Percentiles rank a stretch among this genome's conserved stretches.
Conservation (phyloP, 1,140 invertebrate species). For the Solen grandis region DNA sequence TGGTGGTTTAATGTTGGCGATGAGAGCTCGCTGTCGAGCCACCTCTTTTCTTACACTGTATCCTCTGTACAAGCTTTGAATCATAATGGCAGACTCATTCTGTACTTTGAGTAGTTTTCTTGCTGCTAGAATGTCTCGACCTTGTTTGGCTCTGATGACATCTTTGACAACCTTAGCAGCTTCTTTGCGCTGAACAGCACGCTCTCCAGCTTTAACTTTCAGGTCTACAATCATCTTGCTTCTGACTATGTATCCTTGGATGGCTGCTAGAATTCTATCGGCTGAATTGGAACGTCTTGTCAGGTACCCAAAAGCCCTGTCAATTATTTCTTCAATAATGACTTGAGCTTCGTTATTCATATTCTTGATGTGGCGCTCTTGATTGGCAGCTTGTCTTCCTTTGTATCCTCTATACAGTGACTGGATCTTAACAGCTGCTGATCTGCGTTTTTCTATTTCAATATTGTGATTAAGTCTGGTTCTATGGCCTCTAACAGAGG, state of each 20-base stretch:
- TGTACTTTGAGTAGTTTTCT: not conserved
- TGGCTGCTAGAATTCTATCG: not conserved
- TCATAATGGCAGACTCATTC: conserved; percentile 29
- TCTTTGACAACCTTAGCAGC: not conserved
- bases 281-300: not conserved
- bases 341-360: not conserved
- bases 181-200: not conserved
- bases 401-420: conserved; percentile 34
- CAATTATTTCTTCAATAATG: not conserved
- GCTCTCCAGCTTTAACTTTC: not conserved
- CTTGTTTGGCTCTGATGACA: conserved; percentile 10
- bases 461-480: not conserved
- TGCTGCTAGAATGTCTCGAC: not conserved
- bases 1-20: conserved; percentile 45
- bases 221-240: not conserved
- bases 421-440: conserved; percentile 43
- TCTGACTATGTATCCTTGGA: not conserved
- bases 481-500: not conserved
- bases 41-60: conserved; percentile 33
- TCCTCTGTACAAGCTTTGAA: conserved; percentile 35
- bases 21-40: conserved; percentile 26
- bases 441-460: not conserved
- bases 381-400: not conserved
- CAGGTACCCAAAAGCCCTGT: not conserved
- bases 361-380: not conserved